Evolutionary conservation across 2,797 vertebrate species (phyloP), one percentile per base, ranked within the genome.

Genomic region (Pangasius sanitwongsei): DNA sequence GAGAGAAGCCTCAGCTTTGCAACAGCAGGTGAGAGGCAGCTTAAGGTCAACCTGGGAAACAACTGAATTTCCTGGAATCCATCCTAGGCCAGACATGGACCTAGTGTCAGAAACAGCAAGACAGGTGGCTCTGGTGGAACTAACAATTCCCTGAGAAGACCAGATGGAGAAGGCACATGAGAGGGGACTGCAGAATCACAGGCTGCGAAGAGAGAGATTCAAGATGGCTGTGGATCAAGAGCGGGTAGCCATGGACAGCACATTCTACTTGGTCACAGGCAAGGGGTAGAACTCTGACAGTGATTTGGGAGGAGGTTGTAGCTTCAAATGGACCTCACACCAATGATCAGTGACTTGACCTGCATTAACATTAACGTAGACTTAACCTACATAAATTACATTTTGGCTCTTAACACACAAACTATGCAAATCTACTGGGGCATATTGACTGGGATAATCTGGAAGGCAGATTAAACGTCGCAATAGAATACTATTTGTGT

Each of bases 81-180:
- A 61, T 37, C 11, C 80, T 82, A 25, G 55, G 16, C 59, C 12
- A 28, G 34, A 61, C 57, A 25, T n/a, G 57, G 28, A 44, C 81
- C 34, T 28, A 41, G 25, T 83, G 81, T 44, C 25, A 63, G 20
- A 77, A 83, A 63, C 57, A 63, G 59, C 34, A 8, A 28, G 31
- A 13, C 31, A 61, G 15, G 55, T 83, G 34, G 34, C 20, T 37
- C 34, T 83, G 34, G 8, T 63, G 57, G 34, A 83, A 28, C n/a
- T 15, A 41, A 83, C 78, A 81, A 59, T 41, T 83, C 80, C 55
- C 34, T 63, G 31, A 83, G 34, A 83, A 83, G 31, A 57, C 25
- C 77, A 80, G 78, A 82, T 59, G 78, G 78, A 82, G 78, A 59
- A 23, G 78, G 34, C 8, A 59, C 53, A 57, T 9, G 53, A 59